phyloP scores from a whole-genome alignment of 2,797 vertebrate genomes.

The Taeniopygia guttata region DNA sequence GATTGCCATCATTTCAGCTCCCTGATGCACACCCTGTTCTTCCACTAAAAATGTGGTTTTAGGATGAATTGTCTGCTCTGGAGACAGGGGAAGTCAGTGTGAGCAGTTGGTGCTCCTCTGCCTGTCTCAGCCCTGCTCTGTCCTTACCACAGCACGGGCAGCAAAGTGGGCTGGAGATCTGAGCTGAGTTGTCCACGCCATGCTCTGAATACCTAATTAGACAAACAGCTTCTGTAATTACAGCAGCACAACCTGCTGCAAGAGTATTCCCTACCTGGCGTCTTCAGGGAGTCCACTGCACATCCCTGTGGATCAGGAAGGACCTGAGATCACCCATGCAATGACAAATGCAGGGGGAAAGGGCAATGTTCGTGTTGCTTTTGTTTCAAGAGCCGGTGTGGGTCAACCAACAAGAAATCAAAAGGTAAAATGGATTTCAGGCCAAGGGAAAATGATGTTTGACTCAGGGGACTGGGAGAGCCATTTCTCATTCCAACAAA shows the following conservation, averaged over 20 bases:
- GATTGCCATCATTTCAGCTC: not conserved
- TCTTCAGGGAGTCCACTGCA: fast-evolving
- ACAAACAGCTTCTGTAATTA: not conserved
- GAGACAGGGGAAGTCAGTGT: fast-evolving
- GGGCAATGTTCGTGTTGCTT: not conserved
- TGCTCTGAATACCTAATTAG: not conserved
- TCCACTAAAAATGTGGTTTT: not conserved
- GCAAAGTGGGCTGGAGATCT: not conserved
- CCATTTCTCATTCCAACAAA: constrained; percentile 2
- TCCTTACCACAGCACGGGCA: not conserved
- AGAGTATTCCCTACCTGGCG: fast-evolving
- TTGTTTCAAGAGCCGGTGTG: not conserved
- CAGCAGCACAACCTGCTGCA: not conserved
- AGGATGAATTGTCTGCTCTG: not conserved
- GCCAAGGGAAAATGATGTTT: not conserved
- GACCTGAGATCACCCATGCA: fast-evolving
- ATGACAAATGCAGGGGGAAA: not conserved
- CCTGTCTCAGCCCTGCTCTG: not conserved
- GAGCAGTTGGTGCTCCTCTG: not conserved
- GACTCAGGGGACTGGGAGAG: not conserved
- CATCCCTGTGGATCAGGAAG: fast-evolving
- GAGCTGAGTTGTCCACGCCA: fast-evolving
- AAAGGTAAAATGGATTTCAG: not conserved
- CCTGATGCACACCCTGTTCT: not conserved
- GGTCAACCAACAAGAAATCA: not conserved